Base-by-base conservation (phyloP, 2,113 vertebrate genomes). In the Dissostichus mawsoni region DNA sequence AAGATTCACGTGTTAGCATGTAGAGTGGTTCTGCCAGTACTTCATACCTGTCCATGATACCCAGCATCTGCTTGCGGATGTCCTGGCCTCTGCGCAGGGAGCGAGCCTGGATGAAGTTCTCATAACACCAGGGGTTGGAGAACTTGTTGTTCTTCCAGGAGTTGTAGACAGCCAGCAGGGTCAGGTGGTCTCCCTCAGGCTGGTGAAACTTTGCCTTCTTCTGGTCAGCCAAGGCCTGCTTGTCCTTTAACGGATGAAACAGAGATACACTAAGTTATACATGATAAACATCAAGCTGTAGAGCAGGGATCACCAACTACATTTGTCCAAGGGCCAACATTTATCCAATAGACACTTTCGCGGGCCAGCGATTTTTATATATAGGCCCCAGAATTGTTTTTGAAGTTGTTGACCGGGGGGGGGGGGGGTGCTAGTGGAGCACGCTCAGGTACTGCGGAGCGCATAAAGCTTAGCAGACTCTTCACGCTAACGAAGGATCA, bases 71-170 rank as follows among this genome's bases (percentile, higher is more conserved):
- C 78, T 99, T 99, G 86, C 98, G 98, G 85, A 99, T 99, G 87
- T 99, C 98, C 91, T 99, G 98, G 0, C 96, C 98, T 56, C 98
- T 91, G 41, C 97, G 96, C 33, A 99, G 94, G 7, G 98, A 99
- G 9, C 98, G 96, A 1, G 98, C 98, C 92, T 99, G 98, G 88
- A 99, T 99, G 53, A 99, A 99, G 61, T 99, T 99, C 84, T 99
- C 98, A 0, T 99, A 99, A 88, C 98, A 99, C 98, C 98, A 99
- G 2, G 98, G 98, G 87, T 98, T 99, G 78, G 98, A 99, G 90
- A 99, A 99, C 83, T 99, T 99, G 82, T 99, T 99, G 78, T 99
- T 99, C 89, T 99, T 99, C 98, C 98, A 99, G 58, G 98, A 99
- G 85, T 99, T 99, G 93, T 99, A 99, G n/a, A 99, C 98, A 0